phyloP scores from a whole-genome alignment of 2,113 vertebrate species.

The Pterocles gutturalis region DNA sequence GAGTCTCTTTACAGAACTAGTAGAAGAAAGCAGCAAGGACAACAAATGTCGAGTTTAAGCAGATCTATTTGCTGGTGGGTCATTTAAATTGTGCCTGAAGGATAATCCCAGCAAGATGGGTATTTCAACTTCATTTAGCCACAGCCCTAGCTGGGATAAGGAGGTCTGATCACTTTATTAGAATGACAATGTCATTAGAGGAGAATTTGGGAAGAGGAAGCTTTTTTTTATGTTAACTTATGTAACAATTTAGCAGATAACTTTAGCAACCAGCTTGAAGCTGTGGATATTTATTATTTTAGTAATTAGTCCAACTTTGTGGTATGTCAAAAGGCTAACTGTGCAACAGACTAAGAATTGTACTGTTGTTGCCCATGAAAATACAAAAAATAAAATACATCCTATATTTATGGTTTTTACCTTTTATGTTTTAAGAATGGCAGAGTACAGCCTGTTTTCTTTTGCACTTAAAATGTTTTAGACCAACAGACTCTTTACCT shows the following conservation, averaged over 20 bases:
- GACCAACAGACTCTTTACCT: neutral
- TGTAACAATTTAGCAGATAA: neutral
- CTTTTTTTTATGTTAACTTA: neutral
- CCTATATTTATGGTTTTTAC: neutral
- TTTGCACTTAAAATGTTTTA: neutral
- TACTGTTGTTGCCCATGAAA: neutral
- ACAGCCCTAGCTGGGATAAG: slow-evolving; percentile 64
- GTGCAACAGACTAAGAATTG: neutral
- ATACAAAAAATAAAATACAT: neutral
- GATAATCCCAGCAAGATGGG: slow-evolving; percentile 71
- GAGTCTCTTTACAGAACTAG: neutral
- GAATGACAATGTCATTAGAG: slow-evolving; percentile 55
- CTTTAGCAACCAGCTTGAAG: neutral
- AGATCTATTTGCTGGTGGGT: slow-evolving; percentile 65
- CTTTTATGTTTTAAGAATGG: neutral
- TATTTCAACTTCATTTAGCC: slow-evolving; percentile 69
- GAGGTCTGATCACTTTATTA: slow-evolving; percentile 72
- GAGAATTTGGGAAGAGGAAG: neutral
- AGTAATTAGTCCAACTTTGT: neutral
- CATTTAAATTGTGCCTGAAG: slow-evolving; percentile 72
- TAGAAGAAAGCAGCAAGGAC: slow-evolving; percentile 68
- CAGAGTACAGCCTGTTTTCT: neutral
- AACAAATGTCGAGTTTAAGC: slow-evolving; percentile 73
- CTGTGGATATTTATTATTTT: slow-evolving; percentile 4
- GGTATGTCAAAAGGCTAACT: neutral